phyloP scores from a whole-genome alignment of 1,140 invertebrate genomes.

The Zophobas morio region DNA sequence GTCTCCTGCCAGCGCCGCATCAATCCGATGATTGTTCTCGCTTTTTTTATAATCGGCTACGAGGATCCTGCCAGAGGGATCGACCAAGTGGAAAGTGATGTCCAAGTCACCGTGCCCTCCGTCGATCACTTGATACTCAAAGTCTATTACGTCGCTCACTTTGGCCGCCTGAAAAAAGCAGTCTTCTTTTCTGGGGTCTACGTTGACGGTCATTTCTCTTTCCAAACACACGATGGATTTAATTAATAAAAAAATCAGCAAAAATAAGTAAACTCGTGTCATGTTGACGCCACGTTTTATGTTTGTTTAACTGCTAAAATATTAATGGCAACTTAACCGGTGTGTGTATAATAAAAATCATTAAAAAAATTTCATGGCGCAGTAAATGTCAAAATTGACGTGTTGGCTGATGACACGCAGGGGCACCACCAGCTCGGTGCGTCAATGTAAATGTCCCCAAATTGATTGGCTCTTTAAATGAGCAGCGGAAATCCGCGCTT shows the following conservation, averaged over 20 bases:
- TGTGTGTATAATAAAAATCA: too few species aligned
- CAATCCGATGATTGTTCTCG: slow-evolving; percentile 78
- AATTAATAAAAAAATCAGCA: slow-evolving; percentile 11
- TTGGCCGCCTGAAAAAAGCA: slow-evolving; percentile 79
- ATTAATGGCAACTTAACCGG: not conserved
- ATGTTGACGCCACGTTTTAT: not conserved
- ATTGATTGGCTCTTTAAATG: too few species aligned
- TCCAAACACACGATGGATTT: slow-evolving; percentile 61
- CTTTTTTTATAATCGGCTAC: slow-evolving; percentile 80
- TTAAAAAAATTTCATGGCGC: too few species aligned
- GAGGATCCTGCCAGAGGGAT: slow-evolving; percentile 76
- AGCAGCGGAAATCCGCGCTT: too few species aligned
- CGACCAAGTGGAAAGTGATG: slow-evolving; percentile 79
- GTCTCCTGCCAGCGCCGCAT: slow-evolving; percentile 75
- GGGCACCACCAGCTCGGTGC: not conserved
- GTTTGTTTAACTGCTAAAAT: not conserved
- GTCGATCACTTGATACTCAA: slow-evolving; percentile 87
- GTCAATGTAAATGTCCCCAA: too few species aligned
- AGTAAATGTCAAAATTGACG: not conserved
- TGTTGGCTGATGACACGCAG: not conserved
- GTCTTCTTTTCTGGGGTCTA: slow-evolving; percentile 78
- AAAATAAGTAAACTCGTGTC: slow-evolving; percentile 21
- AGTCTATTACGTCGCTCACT: slow-evolving; percentile 75
- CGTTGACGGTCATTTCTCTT: slow-evolving; percentile 79
- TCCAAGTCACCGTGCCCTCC: slow-evolving; percentile 83